A percentile compares a stretch with the other conserved stretches of the same genome.
Conservation (phyloP, 1,140 invertebrate genomes). For the Macrosteles quadrilineatus region DNA sequence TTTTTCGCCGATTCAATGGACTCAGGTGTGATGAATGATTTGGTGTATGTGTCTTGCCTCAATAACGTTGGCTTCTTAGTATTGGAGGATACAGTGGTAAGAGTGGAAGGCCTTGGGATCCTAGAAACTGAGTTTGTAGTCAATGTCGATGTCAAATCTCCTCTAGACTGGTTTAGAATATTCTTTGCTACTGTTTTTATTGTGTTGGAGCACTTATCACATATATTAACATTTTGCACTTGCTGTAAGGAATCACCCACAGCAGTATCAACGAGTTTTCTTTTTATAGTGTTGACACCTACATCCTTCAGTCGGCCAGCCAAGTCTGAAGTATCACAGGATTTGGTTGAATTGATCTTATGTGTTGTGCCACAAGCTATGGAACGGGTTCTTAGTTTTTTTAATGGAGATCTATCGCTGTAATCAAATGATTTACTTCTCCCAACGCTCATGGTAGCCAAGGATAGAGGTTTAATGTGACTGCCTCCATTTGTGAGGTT, state of each 20-base stretch:
- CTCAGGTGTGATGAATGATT: constrained; percentile 22
- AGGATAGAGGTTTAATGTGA: constrained; percentile 31
- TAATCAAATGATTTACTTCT: constrained; percentile 39
- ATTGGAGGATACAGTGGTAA: not conserved
- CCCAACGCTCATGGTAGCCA: constrained; percentile 26
- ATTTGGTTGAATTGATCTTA: constrained; percentile 40
- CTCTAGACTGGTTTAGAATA: constrained; percentile 47
- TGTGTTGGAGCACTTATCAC: constrained; percentile 65
- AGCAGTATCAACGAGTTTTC: constrained; percentile 54
- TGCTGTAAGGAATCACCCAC: constrained; percentile 52
- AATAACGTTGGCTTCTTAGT: constrained; percentile 31
- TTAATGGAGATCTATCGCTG: constrained; percentile 17
- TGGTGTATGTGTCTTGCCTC: constrained; percentile 43
- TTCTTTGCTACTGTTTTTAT: constrained; percentile 58
- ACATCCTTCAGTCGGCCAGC: constrained; percentile 48
- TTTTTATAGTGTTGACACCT: constrained; percentile 54
- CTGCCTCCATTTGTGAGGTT: constrained; percentile 40
- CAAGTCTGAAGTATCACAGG: constrained; percentile 48
- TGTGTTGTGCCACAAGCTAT: constrained; percentile 48
- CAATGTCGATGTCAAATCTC: not conserved
- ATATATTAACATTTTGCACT: constrained; percentile 57
- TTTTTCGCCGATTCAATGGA: not conserved
- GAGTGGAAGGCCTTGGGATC: constrained; percentile 36
- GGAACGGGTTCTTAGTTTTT: constrained; percentile 42
- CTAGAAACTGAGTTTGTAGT: constrained; percentile 33